Conservation (phyloP, 2,888 invertebrate genomes). For the Chironomus riparius region DNA sequence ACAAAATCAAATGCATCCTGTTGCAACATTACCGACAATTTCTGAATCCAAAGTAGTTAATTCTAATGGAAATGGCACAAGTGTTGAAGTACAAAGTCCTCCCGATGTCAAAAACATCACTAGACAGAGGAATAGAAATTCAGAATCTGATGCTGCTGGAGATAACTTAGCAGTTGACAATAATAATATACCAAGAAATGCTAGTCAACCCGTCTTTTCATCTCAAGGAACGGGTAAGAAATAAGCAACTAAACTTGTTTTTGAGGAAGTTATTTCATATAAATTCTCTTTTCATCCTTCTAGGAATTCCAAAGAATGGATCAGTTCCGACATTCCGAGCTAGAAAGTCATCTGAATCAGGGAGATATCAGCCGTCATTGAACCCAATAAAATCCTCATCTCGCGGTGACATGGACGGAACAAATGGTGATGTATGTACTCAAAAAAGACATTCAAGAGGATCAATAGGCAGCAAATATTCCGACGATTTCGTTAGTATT, state of each 20-base stretch:
- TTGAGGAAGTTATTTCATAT: too few relatives aligned
- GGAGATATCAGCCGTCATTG: conserved; percentile 74
- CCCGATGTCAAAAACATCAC: conserved; percentile 31
- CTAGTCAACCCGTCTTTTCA: conserved; percentile 78
- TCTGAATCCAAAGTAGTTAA: conserved; percentile 70
- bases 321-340: conserved; percentile 86
- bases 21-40: conserved; percentile 81
- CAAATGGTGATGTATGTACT: conserved; percentile 64
- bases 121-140: conserved; percentile 36
- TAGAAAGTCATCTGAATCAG: conserved; percentile 72
- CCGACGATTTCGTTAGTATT: conserved; percentile 42
- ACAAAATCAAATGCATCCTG: conserved; percentile 71
- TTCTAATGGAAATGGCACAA: conserved; percentile 29
- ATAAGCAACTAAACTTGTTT: not conserved
- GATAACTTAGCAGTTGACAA: conserved; percentile 32
- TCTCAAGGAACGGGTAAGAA: conserved; percentile 54
- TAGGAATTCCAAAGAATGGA: conserved; percentile 66
- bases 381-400: conserved; percentile 72
- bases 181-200: conserved; percentile 64
- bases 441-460: conserved; percentile 46
- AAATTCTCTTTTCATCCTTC: conserved; percentile 30
- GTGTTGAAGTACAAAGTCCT: conserved; percentile 26
- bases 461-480: conserved; percentile 50
- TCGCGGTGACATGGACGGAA: conserved; percentile 60
- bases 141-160: conserved; percentile 35